Base-by-base conservation (phyloP, 1,140 invertebrate genomes). In the Neocloeon triangulifer region DNA sequence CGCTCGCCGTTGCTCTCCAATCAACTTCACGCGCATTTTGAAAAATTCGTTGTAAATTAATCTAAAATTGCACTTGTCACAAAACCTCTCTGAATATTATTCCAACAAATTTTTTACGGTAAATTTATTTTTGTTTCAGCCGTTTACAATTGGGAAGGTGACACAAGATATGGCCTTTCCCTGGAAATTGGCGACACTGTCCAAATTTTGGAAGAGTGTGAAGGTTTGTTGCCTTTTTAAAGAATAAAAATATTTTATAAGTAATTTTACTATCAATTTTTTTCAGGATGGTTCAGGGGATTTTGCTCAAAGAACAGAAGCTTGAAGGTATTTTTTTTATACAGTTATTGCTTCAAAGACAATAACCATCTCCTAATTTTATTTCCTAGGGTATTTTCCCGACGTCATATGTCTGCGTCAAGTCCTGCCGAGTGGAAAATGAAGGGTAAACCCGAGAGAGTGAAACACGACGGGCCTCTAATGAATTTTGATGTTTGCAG, bases 111-210 rank as follows among this genome's bases (percentile, higher is more conserved):
- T n/a, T n/a, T n/a, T 15, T 19, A 14, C 31, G 9, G 22, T n/a
- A n/a, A n/a, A n/a, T n/a, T n/a, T n/a, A n/a, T 21, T 35, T 20
- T 41, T 43, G 39, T 43, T 70, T 19, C 58, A 89, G 82, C 76
- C 44, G 71, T 88, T 33, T 84, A 85, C 58, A 86, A 85, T 50
- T 89, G 78, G 75, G 67, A 71, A 48, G 78, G 77, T 35, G 74
- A 85, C 51, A 69, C 72, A 14, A 65, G 68, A 30, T 75, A 73
- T 43, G 80, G 78, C 15, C 53, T 91, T 31, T 66, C 74, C 8
- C 52, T 91, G 36, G 77, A 85, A 52, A 82, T 89, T 41, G 84
- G 85, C 37, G 84, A 92, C 46, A 81, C 76, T 8, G 70, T 89
- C 4, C 79, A 88, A 46, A 85, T 91, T 42, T 55, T 82, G 38